Percentiles rank a stretch among this genome's conserved stretches.
Evolutionary conservation across 2,113 vertebrate species (phyloP).

Genomic region (Psephotus haematonotus): DNA sequence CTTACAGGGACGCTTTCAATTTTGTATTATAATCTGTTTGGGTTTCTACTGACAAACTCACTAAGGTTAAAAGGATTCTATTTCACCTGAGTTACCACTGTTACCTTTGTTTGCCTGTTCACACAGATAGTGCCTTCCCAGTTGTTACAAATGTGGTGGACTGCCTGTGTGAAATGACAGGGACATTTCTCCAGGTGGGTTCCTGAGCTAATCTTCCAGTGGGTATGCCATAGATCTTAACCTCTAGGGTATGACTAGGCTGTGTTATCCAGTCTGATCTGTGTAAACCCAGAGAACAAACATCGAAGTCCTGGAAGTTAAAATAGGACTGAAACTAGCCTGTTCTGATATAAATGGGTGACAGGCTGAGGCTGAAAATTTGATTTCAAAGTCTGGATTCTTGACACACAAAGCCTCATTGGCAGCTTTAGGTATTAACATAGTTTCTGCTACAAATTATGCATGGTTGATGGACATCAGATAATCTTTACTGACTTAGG

Average conservation of each 20-base stretch:
- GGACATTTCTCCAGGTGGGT: not conserved
- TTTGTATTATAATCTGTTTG: not conserved
- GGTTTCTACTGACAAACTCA: not conserved
- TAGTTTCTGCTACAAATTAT: not conserved
- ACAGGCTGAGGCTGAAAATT: not conserved
- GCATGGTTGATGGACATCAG: not conserved
- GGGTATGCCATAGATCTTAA: not conserved
- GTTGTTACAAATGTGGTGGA: not conserved
- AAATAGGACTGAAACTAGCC: not conserved
- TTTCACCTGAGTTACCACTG: not conserved
- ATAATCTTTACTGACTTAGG: not conserved
- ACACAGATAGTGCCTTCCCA: not conserved
- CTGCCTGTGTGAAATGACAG: not conserved
- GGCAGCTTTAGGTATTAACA: not conserved
- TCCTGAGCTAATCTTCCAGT: not conserved
- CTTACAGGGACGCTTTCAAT: not conserved
- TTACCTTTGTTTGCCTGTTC: not conserved
- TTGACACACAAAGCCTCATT: not conserved
- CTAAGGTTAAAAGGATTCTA: not conserved
- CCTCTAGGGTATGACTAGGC: accelerated
- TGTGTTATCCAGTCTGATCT: not conserved
- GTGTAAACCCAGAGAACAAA: not conserved
- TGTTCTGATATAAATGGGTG: not conserved
- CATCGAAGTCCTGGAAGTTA: not conserved
- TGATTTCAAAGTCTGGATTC: not conserved